phyloP scores from a whole-genome alignment of 35 echinoderm and acorn worm species.

The Lytechinus variegatus region DNA sequence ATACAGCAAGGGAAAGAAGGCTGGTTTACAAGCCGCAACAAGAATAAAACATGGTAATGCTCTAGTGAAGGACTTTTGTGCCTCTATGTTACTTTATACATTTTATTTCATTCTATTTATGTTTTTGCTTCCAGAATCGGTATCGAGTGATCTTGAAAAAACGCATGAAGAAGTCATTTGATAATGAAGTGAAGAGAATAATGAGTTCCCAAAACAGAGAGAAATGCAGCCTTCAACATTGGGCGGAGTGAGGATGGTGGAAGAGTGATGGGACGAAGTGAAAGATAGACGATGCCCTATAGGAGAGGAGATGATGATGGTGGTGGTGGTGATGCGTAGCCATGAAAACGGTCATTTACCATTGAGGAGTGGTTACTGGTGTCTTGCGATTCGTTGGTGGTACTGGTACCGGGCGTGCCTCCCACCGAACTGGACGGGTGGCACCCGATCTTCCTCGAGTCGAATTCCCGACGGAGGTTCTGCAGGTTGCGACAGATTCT shows the following conservation, averaged over 20 bases:
- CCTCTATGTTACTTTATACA: too few relatives aligned
- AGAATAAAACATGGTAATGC: too few relatives aligned
- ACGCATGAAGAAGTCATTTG: background rate
- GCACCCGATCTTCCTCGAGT: constrained; percentile 72
- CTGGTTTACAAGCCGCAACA: background rate
- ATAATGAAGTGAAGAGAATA: background rate
- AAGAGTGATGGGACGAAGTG: background rate
- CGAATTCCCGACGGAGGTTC: constrained; percentile 90
- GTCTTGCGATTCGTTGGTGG: constrained; percentile 18
- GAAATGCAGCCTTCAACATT: background rate
- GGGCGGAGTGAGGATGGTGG: constrained; percentile 21
- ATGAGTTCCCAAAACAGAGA: background rate
- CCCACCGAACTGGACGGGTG: constrained; percentile 44
- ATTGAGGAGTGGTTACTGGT: constrained; percentile 53
- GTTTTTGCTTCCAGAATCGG: too few relatives aligned
- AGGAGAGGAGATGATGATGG: background rate
- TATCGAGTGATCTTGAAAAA: too few relatives aligned
- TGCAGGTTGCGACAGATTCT: constrained; percentile 94
- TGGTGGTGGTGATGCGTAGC: background rate
- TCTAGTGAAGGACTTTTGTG: too few relatives aligned
- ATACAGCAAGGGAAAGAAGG: too few relatives aligned
- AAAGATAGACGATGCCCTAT: background rate
- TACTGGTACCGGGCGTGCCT: constrained; percentile 33
- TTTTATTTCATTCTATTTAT: too few relatives aligned
- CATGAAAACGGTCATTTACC: constrained; percentile 56